Evolutionary conservation across 2,797 vertebrate species (phyloP), one percentile per base, ranked within the genome.

Genomic region (Kryptolebias ocellatus): DNA sequence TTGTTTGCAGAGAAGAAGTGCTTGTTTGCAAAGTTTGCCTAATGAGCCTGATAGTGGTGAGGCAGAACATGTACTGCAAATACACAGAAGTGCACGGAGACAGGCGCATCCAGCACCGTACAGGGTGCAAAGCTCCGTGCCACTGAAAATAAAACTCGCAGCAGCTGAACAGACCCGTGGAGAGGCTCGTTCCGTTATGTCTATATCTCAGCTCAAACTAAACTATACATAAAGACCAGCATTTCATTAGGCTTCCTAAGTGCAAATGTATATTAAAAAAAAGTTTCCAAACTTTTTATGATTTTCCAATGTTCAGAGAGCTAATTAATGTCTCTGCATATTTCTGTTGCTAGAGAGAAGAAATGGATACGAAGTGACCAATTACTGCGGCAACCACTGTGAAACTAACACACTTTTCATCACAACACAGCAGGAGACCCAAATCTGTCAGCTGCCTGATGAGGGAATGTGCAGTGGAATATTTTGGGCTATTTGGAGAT

Each of bases 381-480:
- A 84, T 87, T 87, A 85, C 80, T 74, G 70, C 51, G 61, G 75
- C 74, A 70, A 65, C 74, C 58, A 72, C 76, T 71, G 78, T 64
- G 77, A 83, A 76, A 72, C 39, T 46, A 79, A 65, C 76, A 79
- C 53, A 74, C 55, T 71, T 74, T 85, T 78, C 64, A 78, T 80
- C 72, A 75, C 70, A 62, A 46, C 72, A 4, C 74, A 78, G 74
- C 85, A 60, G 74, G 63, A 88, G 86, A 83, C 89, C 86, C 64
- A 68, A 87, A 90, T 87, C 81, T 89, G 87, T 90, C 87, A 83
- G 60, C 55, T 62, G 74, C 86, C 80, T 82, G 79, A 87, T 71
- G 72, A 83, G 68, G 75, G 49, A 79, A 73, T 70, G 78, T 55
- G 60, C 71, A 64, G 50, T 5, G 53, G 65, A 64, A 75, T 79